Evolutionary conservation across 2,888 invertebrate species (phyloP), one percentile per base, ranked within the genome.

Genomic region (Dromius quadrimaculatus): DNA sequence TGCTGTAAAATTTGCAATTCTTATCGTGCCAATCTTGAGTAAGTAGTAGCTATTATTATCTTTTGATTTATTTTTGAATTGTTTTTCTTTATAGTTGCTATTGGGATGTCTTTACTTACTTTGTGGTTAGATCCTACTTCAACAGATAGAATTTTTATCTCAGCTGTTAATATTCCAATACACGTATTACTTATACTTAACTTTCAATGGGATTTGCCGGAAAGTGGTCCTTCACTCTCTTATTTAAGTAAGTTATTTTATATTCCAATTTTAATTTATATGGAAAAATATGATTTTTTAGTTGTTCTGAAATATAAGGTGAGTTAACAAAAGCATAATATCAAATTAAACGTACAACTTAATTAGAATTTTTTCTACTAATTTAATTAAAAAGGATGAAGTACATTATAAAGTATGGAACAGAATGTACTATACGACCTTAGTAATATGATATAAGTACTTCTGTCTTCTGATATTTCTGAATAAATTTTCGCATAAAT

Each of bases 141-240:
- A 61, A 80, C 83, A 47, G 87, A 88, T 54, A 83, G 90, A 71
- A 78, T 90, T 22, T 77, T 84, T 23, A 76, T 90, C 36, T 83
- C 85, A 43, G 84, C 85, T 73, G 83, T 88, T 45, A 88, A 87
- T 77, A 83, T 90, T n/a, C 83, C 88, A 43, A 85, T 85, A 9
- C 89, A 90, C 76, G 85, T 89, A 70, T 77, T 85, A 19, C 87
- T 86, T 76, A 79, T 89, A 0, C 86, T 87, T 47, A 86, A 88
- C 78, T 80, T 90, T 11, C 85, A 87, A 11, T 88, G 86, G 81
- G 81, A 84, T 68, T 80, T 90, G 32, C 90, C 90, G 1, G 83
- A 85, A 71, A 87, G 87, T 76, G 89, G 89, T 66, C 80, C 84
- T 0, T 85, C 84, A 11, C 83, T 86, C 22, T 90, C 90, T 1